Base-by-base conservation (phyloP, 2,797 vertebrate genomes). In the Ptychobarbus kaznakovi region DNA sequence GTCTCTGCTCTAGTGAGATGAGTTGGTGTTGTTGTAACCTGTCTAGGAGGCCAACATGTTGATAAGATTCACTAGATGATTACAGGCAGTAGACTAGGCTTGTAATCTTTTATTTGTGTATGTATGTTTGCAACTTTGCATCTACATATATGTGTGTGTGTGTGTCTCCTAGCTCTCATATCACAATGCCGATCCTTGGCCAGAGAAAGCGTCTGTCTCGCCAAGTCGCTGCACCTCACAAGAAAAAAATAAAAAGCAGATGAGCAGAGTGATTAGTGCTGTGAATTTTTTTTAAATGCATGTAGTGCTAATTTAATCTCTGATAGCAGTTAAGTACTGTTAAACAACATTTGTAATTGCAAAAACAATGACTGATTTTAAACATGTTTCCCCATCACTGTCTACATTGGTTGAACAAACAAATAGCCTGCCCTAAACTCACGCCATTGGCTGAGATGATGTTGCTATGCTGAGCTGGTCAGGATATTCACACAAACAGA, bases 41-140 rank as follows among this genome's bases (percentile, higher is more conserved):
- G 92, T 93, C 90, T 88, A 89, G 88, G 88, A 87, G 86, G 87
- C 82, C 88, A 88, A 90, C 89, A 69, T 22, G 81, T 88, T 93
- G 91, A 93, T 93, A 92, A 93, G 92, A 94, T 93, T 92, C 90
- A 90, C 84, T 75, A 74, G 87, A 88, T 92, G 93, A 94, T 94
- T 92, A 92, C 87, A 84, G 87, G 83, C 83, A 79, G 82, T 72
- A 86, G 80, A 44, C 74, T 81, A 66, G 42, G 40, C 53, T 11
- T 38, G 69, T 87, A 85, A 89, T 93, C 90, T 92, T 90, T 86
- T 76, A 87, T 88, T 68, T 80, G 44, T 15, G 44, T 80, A 20
- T 51, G 15, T 82, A 69, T 68, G 72, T 69, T 28, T 86, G 78
- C 46, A 32, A 46, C 40, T 69, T 28, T 86, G 78, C 46, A 32